These are phyloP conservation scores for Xiphophorus couchianus DNA, from an alignment of 2,113 vertebrate species.

Conservation along the genomic window DNA sequence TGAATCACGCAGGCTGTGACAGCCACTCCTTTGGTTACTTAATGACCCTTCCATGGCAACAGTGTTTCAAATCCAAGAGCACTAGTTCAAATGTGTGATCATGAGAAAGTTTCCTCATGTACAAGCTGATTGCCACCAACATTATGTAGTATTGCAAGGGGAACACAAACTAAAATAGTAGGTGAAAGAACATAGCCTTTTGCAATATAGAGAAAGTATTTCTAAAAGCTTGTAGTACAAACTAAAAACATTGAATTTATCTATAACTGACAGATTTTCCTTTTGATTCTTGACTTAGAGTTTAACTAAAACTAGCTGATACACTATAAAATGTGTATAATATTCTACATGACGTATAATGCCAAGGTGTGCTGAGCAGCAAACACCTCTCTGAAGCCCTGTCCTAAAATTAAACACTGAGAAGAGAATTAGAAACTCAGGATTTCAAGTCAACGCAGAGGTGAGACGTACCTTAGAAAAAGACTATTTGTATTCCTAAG, in stretches of 20 bases:
- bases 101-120: conserved; percentile 11
- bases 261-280: background rate
- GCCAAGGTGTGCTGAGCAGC: conserved; percentile 1
- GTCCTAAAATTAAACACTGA: too few species aligned
- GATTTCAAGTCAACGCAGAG: conserved; percentile 2
- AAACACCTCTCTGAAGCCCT: background rate
- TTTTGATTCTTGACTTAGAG: background rate
- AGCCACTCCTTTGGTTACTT: conserved; percentile 68
- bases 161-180: conserved; percentile 18
- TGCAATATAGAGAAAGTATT: conserved; percentile 46
- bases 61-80: conserved; percentile 30
- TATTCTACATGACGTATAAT: background rate
- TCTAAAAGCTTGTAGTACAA: conserved; percentile 59
- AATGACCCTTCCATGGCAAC: conserved; percentile 50
- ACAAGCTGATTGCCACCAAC: conserved; percentile 1
- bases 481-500: conserved; percentile 10
- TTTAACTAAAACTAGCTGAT: background rate
- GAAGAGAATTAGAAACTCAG: conserved; percentile 16
- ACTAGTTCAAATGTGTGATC: conserved; percentile 17
- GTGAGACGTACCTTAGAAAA: conserved; percentile 55
- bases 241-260: conserved; percentile 54
- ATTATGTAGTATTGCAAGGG: conserved; percentile 18
- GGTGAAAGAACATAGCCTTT: conserved; percentile 33
- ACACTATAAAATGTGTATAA: background rate
- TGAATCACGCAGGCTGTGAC: conserved; percentile 55